These are phyloP conservation scores for Gambusia affinis DNA, from an alignment of 2,113 vertebrate species.

Conservation along the genomic window DNA sequence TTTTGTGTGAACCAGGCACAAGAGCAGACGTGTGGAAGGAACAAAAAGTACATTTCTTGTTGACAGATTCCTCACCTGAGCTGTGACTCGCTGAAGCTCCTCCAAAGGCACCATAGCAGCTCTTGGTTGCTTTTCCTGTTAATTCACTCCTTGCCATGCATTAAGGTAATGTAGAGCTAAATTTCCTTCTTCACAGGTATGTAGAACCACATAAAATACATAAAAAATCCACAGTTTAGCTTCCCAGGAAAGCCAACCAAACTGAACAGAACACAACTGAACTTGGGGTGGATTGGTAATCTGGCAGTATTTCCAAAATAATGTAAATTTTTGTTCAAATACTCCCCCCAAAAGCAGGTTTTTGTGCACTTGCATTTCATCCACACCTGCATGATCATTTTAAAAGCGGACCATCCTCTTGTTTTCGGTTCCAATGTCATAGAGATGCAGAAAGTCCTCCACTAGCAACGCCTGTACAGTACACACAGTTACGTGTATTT, in stretches of 20 bases:
- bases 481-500: background rate
- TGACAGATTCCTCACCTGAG: too few species aligned
- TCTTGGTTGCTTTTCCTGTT: too few species aligned
- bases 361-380: slow-evolving; percentile 13
- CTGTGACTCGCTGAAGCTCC: too few species aligned
- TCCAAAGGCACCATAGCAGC: too few species aligned
- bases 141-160: too few species aligned
- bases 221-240: background rate
- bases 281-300: slow-evolving; percentile 37
- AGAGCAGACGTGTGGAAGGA: too few species aligned
- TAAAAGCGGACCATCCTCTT: slow-evolving; percentile 30
- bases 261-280: slow-evolving; percentile 7
- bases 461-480: slow-evolving; percentile 14
- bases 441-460: slow-evolving; percentile 23
- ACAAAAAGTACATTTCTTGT: too few species aligned
- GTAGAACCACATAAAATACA: too few species aligned
- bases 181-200: too few species aligned
- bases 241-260: background rate
- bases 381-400: slow-evolving; percentile 14
- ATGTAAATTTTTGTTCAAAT: background rate
- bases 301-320: background rate
- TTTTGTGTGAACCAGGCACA: too few species aligned
- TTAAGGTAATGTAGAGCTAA: too few species aligned
- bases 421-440: slow-evolving; percentile 9
- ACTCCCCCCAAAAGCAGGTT: slow-evolving; percentile 6